Evolutionary conservation across 1,140 invertebrate species (phyloP).

Genomic region (Aphelinus certus): DNA sequence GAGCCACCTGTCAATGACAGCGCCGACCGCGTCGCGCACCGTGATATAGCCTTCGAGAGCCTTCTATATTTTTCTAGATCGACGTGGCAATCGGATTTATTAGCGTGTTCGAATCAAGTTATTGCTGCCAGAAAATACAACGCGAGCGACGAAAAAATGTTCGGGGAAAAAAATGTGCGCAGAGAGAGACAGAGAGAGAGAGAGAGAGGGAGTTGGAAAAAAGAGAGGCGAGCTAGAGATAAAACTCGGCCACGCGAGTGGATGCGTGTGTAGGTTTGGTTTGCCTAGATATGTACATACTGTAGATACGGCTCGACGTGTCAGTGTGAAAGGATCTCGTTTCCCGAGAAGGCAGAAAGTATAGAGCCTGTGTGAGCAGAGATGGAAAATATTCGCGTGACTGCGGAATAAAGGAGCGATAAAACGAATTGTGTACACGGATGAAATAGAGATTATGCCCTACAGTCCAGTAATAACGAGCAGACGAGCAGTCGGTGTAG

Average conservation of each 20-base stretch:
- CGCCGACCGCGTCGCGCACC: neutral
- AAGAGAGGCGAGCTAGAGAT: slow-evolving; percentile 33
- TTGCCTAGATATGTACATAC: neutral
- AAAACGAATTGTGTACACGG: slow-evolving; percentile 26
- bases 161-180: slow-evolving; percentile 20
- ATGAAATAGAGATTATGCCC: slow-evolving; percentile 32
- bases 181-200: slow-evolving; percentile 31
- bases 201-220: slow-evolving; percentile 22
- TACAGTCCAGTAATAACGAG: slow-evolving; percentile 23
- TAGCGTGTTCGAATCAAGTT: slow-evolving; percentile 24
- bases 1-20: slow-evolving; percentile 35
- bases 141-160: slow-evolving; percentile 7
- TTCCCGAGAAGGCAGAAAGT: neutral
- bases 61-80: slow-evolving; percentile 31
- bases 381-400: slow-evolving; percentile 25
- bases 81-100: slow-evolving; percentile 34
- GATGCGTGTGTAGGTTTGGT: slow-evolving; percentile 7
- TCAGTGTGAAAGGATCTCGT: slow-evolving; percentile 22
- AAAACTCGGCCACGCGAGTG: slow-evolving; percentile 19
- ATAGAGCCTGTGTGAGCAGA: slow-evolving; percentile 3
- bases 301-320: slow-evolving; percentile 2
- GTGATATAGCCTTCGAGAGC: slow-evolving; percentile 7
- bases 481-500: slow-evolving; percentile 12
- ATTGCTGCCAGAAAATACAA: slow-evolving; percentile 21
- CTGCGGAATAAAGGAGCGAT: slow-evolving; percentile 27